phyloP scores from a whole-genome alignment of 2,113 vertebrate genomes.

The Sus scrofa region T2T-Sscrofa CM000824.6:98063001-98063500 shows the following conservation, averaged over 20 bases:
- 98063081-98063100: not conserved
- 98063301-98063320: not conserved
- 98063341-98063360: not conserved
- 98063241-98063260: not conserved
- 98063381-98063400: not conserved
- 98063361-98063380: not conserved
- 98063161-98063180: not conserved
- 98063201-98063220: not conserved
- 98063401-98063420: not conserved
- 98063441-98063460: too few species aligned
- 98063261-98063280: not conserved
- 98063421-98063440: not conserved
- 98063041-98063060: not conserved
- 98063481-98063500: too few species aligned
- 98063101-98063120: not conserved
- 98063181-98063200: not conserved
- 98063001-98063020: not conserved
- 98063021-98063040: not conserved
- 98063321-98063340: not conserved
- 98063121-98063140: not conserved
- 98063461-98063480: too few species aligned
- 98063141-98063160: not conserved
- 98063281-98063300: not conserved
- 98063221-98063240: not conserved
- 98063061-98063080: not conserved